Evolutionary conservation across 2,797 vertebrate species (phyloP).

Genomic region (Scleropages formosus): DNA sequence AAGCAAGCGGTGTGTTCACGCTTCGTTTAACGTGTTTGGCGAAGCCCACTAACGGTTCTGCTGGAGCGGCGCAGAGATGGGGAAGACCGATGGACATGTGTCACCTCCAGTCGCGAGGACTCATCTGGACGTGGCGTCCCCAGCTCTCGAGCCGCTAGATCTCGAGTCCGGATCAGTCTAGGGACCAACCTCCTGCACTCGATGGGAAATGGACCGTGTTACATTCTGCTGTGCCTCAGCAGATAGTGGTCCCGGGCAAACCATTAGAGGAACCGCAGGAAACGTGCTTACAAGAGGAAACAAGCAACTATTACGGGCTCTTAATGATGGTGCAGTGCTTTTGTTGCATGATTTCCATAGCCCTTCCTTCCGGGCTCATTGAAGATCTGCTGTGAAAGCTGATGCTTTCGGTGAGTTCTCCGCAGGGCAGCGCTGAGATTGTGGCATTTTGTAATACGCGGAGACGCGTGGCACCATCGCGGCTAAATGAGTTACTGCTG

Average conservation of each 20-base stretch:
- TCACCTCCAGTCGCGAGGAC: not conserved
- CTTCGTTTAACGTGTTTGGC: not conserved
- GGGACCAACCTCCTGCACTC: not conserved
- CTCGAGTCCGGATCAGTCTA: not conserved
- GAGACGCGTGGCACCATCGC: too few species aligned
- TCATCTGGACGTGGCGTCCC: not conserved
- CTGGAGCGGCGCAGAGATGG: not conserved
- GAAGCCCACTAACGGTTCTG: not conserved
- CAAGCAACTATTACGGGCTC: not conserved
- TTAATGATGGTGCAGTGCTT: not conserved
- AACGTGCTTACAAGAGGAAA: not conserved
- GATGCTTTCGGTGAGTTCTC: not conserved
- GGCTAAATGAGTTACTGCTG: not conserved
- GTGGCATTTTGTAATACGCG: not conserved
- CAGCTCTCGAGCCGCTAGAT: not conserved
- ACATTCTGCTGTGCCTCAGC: not conserved
- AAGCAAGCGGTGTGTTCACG: not conserved
- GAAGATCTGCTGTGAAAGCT: not conserved
- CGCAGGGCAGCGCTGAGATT: not conserved
- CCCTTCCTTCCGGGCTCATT: not conserved
- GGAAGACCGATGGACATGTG: conserved; percentile 1
- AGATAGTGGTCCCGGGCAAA: not conserved
- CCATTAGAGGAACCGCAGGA: not conserved
- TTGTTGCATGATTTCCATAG: not conserved
- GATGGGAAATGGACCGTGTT: not conserved